Conservation (phyloP, 2,797 vertebrate species). For the Sebastes melanostomus region DNA sequence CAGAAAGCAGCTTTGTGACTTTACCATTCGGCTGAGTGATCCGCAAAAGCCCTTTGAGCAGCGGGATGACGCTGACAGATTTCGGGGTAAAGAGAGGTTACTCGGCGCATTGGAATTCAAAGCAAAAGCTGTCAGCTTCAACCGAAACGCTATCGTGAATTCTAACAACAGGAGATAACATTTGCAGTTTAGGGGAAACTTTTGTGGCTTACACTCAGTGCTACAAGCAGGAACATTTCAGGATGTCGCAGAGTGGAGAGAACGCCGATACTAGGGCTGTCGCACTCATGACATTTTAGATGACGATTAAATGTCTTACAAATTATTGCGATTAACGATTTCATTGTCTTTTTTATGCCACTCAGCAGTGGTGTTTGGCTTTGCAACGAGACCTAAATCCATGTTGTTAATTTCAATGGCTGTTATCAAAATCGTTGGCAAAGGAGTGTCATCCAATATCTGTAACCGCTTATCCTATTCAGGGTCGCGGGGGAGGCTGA, state of each 20-base stretch:
- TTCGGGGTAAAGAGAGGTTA: slow-evolving; percentile 36
- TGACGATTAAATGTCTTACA: neutral
- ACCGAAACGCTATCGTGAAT: slow-evolving; percentile 20
- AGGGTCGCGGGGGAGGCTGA: neutral
- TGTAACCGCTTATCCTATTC: neutral
- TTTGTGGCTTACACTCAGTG: slow-evolving; percentile 1
- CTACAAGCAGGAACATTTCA: neutral
- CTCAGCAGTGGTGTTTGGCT: neutral
- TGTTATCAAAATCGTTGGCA: neutral
- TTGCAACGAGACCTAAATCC: neutral
- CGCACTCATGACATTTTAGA: neutral
- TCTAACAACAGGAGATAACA: slow-evolving; percentile 7
- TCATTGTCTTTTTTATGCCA: neutral
- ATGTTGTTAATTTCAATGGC: neutral
- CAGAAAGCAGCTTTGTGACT: slow-evolving; percentile 45
- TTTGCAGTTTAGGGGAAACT: neutral
- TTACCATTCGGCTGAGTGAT: slow-evolving; percentile 37
- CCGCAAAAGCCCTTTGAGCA: slow-evolving; percentile 20
- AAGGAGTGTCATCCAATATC: neutral
- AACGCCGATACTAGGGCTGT: neutral
- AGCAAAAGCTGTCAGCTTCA: slow-evolving; percentile 20
- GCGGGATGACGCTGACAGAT: slow-evolving; percentile 30
- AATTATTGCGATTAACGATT: neutral
- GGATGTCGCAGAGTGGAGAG: neutral
- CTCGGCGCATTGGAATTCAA: slow-evolving; percentile 30